These are phyloP conservation scores for Mus spretus DNA, from an alignment of 2,797 vertebrate genomes.

Conservation along the genomic window DNA sequence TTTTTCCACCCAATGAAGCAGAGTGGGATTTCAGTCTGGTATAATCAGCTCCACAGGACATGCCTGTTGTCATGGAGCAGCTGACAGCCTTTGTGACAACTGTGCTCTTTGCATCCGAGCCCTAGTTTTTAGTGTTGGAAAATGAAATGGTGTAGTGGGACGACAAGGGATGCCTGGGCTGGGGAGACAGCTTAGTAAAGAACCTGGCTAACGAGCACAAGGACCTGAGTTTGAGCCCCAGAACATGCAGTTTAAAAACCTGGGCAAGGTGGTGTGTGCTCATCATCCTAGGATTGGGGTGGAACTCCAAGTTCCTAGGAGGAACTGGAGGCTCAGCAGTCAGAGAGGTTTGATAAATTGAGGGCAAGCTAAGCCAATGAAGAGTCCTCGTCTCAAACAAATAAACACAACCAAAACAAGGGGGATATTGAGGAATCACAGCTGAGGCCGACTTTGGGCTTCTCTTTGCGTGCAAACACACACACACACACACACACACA, in stretches of 20 bases:
- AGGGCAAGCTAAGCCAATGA: neutral
- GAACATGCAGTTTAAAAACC: neutral
- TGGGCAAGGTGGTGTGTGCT: too few relatives aligned
- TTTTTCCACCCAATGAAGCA: constrained; percentile 26
- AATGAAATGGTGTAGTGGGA: neutral
- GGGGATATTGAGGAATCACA: neutral
- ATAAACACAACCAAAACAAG: neutral
- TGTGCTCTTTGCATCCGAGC: neutral
- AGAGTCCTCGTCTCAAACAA: neutral
- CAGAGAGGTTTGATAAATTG: neutral
- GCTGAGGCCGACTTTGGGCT: neutral
- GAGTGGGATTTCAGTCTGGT: constrained; percentile 36
- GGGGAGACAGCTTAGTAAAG: neutral
- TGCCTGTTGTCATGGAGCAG: neutral
- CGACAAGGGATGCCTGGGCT: rapidly evolving
- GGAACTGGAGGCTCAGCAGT: neutral
- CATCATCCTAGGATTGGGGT: neutral
- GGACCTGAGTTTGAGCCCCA: neutral
- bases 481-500: neutral
- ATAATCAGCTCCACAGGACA: neutral
- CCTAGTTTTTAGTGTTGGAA: neutral
- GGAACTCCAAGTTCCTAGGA: neutral
- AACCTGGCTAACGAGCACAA: neutral
- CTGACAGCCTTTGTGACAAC: neutral
- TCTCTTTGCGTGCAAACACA: neutral